These are phyloP conservation scores for Muntiacus reevesi DNA, from an alignment of 2,113 vertebrate genomes.

Conservation along the genomic window DNA sequence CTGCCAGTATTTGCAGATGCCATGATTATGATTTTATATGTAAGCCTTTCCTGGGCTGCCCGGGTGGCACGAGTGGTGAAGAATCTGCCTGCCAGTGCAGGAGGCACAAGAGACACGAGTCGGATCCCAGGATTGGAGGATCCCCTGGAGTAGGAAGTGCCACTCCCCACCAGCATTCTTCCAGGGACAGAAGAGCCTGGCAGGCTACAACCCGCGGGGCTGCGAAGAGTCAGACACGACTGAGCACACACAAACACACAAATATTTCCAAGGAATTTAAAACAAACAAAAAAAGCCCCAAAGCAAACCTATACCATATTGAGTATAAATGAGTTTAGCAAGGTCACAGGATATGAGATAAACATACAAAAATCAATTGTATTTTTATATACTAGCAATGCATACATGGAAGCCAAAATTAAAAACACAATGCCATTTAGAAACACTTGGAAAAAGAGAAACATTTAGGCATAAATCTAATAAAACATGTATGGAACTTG, in stretches of 20 bases:
- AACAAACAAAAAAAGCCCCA: background rate
- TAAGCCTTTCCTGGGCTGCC: background rate
- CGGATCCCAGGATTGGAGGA: background rate
- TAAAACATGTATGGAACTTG: background rate
- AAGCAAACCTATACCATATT: background rate
- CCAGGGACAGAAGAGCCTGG: background rate
- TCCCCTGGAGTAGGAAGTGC: fast-evolving
- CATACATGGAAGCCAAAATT: background rate
- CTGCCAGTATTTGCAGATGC: background rate
- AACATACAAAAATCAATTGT: background rate
- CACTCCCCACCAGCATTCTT: background rate
- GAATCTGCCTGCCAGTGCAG: background rate
- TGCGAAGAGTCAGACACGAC: background rate
- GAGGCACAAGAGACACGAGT: background rate
- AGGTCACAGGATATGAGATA: background rate
- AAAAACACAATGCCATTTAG: background rate
- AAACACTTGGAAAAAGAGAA: background rate
- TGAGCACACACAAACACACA: background rate
- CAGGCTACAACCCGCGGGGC: background rate
- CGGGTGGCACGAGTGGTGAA: background rate
- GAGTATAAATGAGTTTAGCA: background rate
- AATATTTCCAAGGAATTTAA: background rate
- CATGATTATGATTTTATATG: background rate
- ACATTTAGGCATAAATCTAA: background rate
- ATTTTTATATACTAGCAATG: background rate